Percentiles rank a stretch among this genome's conserved stretches.
These are phyloP conservation scores for Gymnothorax reevesii DNA, from an alignment of 2,797 vertebrate genomes.

Conservation along the genomic window DNA sequence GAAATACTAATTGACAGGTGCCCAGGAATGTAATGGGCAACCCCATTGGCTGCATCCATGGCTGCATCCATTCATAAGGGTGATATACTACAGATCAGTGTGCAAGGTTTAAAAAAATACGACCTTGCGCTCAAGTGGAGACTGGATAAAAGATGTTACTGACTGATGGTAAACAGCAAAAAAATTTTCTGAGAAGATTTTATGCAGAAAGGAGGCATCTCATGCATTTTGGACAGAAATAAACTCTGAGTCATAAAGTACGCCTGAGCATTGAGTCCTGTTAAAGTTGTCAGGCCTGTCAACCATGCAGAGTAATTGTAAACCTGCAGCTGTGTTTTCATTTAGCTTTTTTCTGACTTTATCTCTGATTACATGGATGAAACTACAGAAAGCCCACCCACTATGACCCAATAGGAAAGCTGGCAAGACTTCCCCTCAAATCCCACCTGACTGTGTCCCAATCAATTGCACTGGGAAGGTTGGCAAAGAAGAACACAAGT, in stretches of 20 bases:
- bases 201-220: not conserved
- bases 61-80: not conserved
- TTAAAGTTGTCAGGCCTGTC: not conserved
- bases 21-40: no score
- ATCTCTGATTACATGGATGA: not conserved
- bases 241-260: slow-evolving; percentile 6
- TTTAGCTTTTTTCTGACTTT: not conserved
- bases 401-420: not conserved
- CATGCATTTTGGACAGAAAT: not conserved
- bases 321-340: not conserved
- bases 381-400: not conserved
- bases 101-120: not conserved
- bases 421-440: not conserved
- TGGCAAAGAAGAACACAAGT: not conserved
- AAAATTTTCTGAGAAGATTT: not conserved
- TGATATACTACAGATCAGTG: not conserved
- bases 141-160: not conserved
- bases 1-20: not conserved
- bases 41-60: no score
- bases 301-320: not conserved
- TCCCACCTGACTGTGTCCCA: not conserved
- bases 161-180: not conserved
- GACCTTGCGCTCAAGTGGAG: not conserved
- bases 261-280: not conserved
- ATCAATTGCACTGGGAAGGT: not conserved